phyloP scores from a whole-genome alignment of 1,140 invertebrate species.

The Chironomus striatipennis region DNA sequence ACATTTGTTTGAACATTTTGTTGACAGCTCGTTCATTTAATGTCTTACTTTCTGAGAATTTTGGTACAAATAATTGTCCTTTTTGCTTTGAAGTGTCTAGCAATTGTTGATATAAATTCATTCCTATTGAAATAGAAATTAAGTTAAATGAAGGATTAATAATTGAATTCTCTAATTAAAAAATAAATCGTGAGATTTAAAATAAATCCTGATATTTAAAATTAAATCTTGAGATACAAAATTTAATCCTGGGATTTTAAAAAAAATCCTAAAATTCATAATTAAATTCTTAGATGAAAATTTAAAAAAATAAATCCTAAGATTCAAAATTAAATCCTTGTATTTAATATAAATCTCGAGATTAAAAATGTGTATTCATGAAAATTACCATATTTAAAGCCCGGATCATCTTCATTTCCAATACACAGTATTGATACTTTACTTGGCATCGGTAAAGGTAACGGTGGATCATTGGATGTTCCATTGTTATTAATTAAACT shows the following conservation, averaged over 20 bases:
- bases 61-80: conserved; percentile 25
- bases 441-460: conserved; percentile 66
- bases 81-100: conserved; percentile 32
- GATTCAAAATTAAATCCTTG: background rate
- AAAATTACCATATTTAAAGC: conserved; percentile 38
- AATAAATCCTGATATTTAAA: background rate
- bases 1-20: conserved; percentile 60
- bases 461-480: conserved; percentile 42
- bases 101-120: conserved; percentile 34
- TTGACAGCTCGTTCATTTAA: conserved; percentile 43
- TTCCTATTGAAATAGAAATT: background rate
- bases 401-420: conserved; percentile 43
- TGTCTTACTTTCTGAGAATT: conserved; percentile 43
- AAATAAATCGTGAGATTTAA: too few relatives aligned
- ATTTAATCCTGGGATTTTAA: too few relatives aligned
- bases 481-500: conserved; percentile 30
- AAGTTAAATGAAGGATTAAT: too few relatives aligned
- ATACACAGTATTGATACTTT: conserved; percentile 68
- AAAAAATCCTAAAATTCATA: too few relatives aligned
- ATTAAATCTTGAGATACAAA: too few relatives aligned
- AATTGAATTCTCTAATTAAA: too few relatives aligned
- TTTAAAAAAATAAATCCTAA: too few relatives aligned
- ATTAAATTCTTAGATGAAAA: too few relatives aligned
- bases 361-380: too few relatives aligned
- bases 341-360: too few relatives aligned